A percentile compares a stretch with the other conserved stretches of the same genome.
phyloP scores from a whole-genome alignment of 2,888 invertebrate species.

The Brachylomia viminalis region DNA sequence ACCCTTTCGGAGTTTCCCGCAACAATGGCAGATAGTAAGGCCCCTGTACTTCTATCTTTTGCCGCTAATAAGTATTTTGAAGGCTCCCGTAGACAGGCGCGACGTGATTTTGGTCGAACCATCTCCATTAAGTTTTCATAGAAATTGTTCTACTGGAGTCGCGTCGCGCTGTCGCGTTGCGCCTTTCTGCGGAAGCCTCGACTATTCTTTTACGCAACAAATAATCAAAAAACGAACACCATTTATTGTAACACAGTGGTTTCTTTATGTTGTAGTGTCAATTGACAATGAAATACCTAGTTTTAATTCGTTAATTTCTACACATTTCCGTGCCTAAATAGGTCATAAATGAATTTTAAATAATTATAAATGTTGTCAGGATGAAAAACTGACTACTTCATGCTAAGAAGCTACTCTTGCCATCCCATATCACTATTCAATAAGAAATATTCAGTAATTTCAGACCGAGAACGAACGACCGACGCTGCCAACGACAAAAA shows the following conservation, averaged over 20 bases:
- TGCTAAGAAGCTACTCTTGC: background rate
- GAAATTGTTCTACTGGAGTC: background rate
- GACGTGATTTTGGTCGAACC: no score
- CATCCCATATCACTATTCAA: conserved; percentile 23
- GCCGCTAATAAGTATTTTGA: background rate
- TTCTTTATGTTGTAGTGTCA: background rate
- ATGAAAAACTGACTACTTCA: background rate
- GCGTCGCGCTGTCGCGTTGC: background rate
- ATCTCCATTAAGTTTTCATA: background rate
- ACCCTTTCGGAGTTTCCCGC: no score
- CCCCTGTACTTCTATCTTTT: background rate
- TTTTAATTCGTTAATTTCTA: background rate
- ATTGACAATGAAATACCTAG: background rate
- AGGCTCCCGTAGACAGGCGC: no score
- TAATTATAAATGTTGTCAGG: background rate
- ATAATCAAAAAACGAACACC: no score
- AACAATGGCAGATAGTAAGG: no score
- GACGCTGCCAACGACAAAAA: conserved; percentile 2
- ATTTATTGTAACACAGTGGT: background rate
- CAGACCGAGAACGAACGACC: conserved; percentile 42
- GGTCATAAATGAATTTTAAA: background rate
- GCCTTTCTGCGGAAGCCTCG: background rate
- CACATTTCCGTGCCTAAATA: background rate
- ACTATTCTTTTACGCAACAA: background rate
- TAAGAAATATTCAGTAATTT: conserved; percentile 45